Percentiles rank a stretch among this genome's conserved stretches.
phyloP scores from a whole-genome alignment of 2,113 vertebrate species.

The Oenanthe oenanthe region DNA sequence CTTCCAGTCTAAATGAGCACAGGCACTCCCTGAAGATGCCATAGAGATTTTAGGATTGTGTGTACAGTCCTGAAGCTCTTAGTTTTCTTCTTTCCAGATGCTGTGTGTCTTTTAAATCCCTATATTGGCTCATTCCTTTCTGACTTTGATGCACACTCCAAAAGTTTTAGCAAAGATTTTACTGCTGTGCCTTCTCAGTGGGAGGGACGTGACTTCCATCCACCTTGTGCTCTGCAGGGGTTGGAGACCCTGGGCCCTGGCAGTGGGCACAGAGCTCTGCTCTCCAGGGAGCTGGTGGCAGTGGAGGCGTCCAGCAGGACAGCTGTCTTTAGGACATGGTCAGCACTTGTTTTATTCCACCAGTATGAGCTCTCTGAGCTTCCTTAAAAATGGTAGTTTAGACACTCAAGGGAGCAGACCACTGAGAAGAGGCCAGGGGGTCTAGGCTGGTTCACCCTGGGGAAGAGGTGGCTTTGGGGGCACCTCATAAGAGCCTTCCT shows the following conservation, averaged over 20 bases:
- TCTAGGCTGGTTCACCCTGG: neutral
- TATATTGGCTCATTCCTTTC: rapidly evolving
- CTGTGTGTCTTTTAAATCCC: neutral
- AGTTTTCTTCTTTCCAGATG: neutral
- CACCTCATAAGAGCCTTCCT: neutral
- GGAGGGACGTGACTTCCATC: neutral
- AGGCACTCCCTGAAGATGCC: neutral
- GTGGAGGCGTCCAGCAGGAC: neutral
- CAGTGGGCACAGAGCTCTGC: neutral
- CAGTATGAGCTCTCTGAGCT: neutral
- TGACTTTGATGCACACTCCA: neutral
- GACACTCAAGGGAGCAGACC: neutral
- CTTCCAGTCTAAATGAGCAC: neutral
- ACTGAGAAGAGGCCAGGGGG: neutral
- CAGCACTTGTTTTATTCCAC: neutral
- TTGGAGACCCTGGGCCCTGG: neutral
- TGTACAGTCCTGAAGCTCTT: neutral
- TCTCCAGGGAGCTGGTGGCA: neutral
- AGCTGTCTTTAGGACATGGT: neutral
- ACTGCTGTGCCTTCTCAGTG: neutral
- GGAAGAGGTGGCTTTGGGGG: neutral
- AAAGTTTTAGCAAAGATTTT: neutral
- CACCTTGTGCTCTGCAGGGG: neutral
- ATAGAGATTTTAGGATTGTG: neutral
- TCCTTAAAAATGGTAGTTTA: neutral